Base-by-base conservation (phyloP, 2,888 invertebrate genomes). In the Trachelus iudaicus region DNA sequence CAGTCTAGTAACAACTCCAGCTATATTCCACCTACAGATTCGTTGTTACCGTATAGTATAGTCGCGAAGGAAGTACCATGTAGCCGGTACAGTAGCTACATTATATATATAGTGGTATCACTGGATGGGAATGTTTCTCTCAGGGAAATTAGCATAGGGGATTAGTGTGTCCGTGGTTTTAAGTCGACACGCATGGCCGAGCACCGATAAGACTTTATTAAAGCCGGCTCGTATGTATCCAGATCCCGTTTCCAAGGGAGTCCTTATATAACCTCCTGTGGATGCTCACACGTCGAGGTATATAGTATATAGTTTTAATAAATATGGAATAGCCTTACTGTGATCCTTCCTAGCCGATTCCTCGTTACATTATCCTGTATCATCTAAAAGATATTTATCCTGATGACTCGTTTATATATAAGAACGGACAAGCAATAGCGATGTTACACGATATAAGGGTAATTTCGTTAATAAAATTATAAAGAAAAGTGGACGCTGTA, bases 151-250 rank as follows among this genome's bases (percentile, higher is more conserved):
- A 89, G 87, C 89, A 88, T 88, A 85, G 84, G 76, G 88, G 87
- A 89, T 89, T 87, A 87, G 83, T 85, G 86, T 85, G 87, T 86
- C 82, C 82, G 83, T 83, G 85, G 89, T 83, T 86, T 86, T 87
- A 89, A 88, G 89, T 89, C 89, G 86, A 87, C 88, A 87, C 87
- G 89, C 89, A 89, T 89, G 89, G 89, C 82, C 82, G 86, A 83
- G 80, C 82, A 81, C 89, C 87, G 89, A 89, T 89, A 89, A 89
- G 89, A 89, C 86, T 89, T 89, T 89, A 89, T 89, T 89, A 89
- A 88, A 87, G 83, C 83, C 80, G 77, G 77, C 81, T 80, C 34
- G 80, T 85, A 88, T 88, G 88, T 89, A 87, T 88, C 86, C 84
- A 81, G 82, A 75, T 81, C 77, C 84, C 82, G 74, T 56, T 56